Evolutionary conservation across 2,888 invertebrate species (phyloP), one percentile per base, ranked within the genome.

Genomic region (Chirona hameri): DNA sequence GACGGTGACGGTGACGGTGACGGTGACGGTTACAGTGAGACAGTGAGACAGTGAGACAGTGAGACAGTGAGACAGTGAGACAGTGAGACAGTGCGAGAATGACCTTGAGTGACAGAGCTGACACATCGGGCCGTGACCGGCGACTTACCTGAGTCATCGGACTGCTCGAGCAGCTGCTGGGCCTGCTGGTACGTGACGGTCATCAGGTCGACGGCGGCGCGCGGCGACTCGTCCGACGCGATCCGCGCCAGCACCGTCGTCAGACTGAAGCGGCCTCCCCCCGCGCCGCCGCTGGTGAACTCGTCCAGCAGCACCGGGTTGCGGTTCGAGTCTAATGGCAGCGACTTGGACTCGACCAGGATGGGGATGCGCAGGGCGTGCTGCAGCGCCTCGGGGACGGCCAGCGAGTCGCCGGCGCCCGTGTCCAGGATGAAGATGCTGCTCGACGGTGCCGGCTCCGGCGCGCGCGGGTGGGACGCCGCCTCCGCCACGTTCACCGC

Each of bases 261-360:
- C 21, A 72, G 72, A 39, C 72, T 72, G 72, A 72, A 21, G 39
- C 72, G 72, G 10, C 72, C 72, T 31, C 72, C 72, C 72, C 72
- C 39, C 18, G 10, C 69, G 15, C 12, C 69, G 29, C 69, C 69
- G 29, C 69, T 18, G 9, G 14, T 72, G 72, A 31, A 72, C 39
- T 72, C 72, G 72, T 72, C 72, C 72, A 39, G 7, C 72, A 72
- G 72, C 72, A 72, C 29, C 39, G 72, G 9, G 39, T 72, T 72
- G 10, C 72, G 72, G 72, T 72, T 72, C 18, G 72, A 72, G 72
- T 72, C 72, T 21, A 72, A 31, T 15, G 72, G 24, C 72, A 72
- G 72, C 72, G 72, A 31, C 72, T 72, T 72, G 72, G 72, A 72
- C 72, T 72, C 72, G 72, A 72, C 72, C 72, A 72, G 72, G n/a